Base-by-base conservation (phyloP, 2,888 invertebrate species). In the Ganaspis brasiliensis region DNA sequence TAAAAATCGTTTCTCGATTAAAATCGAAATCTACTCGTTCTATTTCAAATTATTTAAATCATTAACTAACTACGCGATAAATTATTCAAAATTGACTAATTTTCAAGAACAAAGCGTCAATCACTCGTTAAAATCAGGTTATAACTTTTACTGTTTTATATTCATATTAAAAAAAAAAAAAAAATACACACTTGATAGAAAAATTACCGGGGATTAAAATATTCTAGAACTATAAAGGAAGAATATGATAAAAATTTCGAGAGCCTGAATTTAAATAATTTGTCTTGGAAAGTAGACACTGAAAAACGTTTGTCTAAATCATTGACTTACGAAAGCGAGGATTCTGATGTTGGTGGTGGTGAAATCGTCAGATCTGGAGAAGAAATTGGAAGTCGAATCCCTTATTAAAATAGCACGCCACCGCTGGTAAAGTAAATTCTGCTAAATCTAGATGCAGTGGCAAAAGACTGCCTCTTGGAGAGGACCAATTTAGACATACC, bases 401-500 rank as follows among this genome's bases (percentile, higher is more conserved):
- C 86, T 86, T 85, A 86, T 86, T 86, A 86, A 86, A 86, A 86
- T 84, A 86, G 86, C 85, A 82, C 63, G 74, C 75, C 71, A 49
- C 73, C 59, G 26, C 35, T 72, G 73, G 24, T 73, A 67, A 76
- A 81, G 81, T 79, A 81, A 84, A 84, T 82, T 81, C 85, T 83
- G 82, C 75, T 79, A 83, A 83, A 87, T 87, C 86, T 85, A 86
- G 87, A 87, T 87, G 82, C 85, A 82, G 84, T 84, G 83, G 85
- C 84, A 81, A 82, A 82, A 76, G 79, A 78, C 74, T 76, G 74
- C 77, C 73, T 72, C 72, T 78, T 78, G 79, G 78, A 79, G 79
- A 83, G 81, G 83, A 86, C 87, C 87, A 88, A 88, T 88, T 88
- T 88, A 88, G 87, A 87, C 87, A 86, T 88, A 86, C 87, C 87